Percentiles rank a stretch among this genome's conserved stretches.
phyloP scores from a whole-genome alignment of 2,888 invertebrate species.

The Ryuthela nishihirai region DNA sequence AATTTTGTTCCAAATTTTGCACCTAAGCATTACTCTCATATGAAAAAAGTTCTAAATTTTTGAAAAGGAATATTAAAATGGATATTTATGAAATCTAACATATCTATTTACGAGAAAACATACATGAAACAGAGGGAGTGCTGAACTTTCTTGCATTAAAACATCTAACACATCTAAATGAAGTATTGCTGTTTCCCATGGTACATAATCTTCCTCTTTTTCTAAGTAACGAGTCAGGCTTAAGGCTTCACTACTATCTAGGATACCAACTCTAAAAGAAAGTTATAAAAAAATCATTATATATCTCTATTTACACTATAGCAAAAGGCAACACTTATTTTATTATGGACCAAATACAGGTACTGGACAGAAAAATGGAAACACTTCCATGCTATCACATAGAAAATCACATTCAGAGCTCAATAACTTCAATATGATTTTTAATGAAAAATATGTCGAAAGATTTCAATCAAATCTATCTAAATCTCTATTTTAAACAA shows the following conservation, averaged over 20 bases:
- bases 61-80: too few species aligned
- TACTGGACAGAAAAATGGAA: too few species aligned
- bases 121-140: constrained; percentile 64
- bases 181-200: constrained; percentile 74
- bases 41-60: too few species aligned
- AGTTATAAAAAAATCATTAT: not conserved
- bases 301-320: not conserved
- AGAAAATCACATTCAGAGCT: too few species aligned
- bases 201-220: constrained; percentile 71
- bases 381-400: not conserved
- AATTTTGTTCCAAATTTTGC: too few species aligned
- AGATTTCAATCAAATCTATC: too few species aligned
- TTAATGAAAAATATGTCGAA: too few species aligned
- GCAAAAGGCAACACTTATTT: not conserved
- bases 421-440: too few species aligned
- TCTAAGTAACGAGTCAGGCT: constrained; percentile 73
- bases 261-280: constrained; percentile 37
- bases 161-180: constrained; percentile 71
- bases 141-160: constrained; percentile 65
- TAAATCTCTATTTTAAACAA: too few species aligned
- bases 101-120: not conserved
- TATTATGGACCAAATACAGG: too few species aligned
- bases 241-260: constrained; percentile 68
- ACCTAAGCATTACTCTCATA: too few species aligned
- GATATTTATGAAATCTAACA: too few species aligned